Evolutionary conservation across 2,888 invertebrate species (phyloP).

Genomic region (Erannis defoliaria): DNA sequence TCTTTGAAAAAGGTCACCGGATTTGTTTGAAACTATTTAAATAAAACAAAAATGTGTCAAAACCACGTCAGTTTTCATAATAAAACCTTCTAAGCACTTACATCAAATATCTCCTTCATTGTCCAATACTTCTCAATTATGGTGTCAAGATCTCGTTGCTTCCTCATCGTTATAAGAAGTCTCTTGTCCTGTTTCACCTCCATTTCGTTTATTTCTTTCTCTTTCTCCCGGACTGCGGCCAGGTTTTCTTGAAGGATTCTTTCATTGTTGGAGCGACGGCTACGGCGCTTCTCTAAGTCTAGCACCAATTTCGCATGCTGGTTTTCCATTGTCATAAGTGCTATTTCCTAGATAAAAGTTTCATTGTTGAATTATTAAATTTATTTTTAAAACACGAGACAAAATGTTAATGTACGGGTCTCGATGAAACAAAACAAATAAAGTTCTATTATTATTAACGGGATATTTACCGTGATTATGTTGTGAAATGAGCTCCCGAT

Average conservation of each 20-base stretch:
- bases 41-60: no score
- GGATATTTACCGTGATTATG: no score
- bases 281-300: conserved; percentile 86
- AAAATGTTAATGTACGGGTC: no score
- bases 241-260: conserved; percentile 62
- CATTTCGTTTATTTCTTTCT: conserved; percentile 67
- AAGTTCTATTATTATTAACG: no score
- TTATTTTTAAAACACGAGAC: no score
- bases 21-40: no score
- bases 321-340: conserved; percentile 84
- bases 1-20: no score
- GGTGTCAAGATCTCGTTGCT: conserved; percentile 76
- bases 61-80: no score
- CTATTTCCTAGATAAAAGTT: conserved; percentile 76
- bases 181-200: conserved; percentile 71
- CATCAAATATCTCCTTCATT: conserved; percentile 77
- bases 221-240: conserved; percentile 63
- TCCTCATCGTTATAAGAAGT: conserved; percentile 62
- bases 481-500: no score
- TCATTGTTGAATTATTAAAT: not conserved
- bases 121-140: conserved; percentile 66
- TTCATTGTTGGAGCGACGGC: conserved; percentile 70
- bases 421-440: no score
- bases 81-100: conserved; percentile 58
- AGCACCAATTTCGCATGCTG: conserved; percentile 84